Percentiles rank a stretch among this genome's conserved stretches.
Evolutionary conservation across 2,888 invertebrate genomes (phyloP).

Genomic region (Epistrophe grossulariae): DNA sequence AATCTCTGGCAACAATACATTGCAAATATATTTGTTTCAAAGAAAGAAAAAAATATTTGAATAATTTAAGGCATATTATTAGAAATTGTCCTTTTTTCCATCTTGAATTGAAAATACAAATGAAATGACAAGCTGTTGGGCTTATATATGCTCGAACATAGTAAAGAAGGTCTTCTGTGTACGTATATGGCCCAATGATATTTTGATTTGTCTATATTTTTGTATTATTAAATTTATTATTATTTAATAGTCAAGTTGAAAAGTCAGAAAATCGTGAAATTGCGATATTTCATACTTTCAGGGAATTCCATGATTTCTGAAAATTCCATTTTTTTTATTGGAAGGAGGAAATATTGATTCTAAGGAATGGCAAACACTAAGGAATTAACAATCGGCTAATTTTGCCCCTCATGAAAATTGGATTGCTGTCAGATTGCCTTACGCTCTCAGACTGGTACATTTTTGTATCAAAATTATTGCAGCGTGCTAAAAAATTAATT

Average conservation of each 20-base stretch:
- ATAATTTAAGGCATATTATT: conserved; percentile 60
- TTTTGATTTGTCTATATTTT: background rate
- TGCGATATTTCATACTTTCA: too few species aligned
- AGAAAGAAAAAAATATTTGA: conserved; percentile 51
- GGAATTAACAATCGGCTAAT: too few species aligned
- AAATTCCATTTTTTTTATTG: too few species aligned
- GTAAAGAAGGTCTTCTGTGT: background rate
- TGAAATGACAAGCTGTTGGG: conserved; percentile 23
- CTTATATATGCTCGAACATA: background rate
- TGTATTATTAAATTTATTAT: conserved; percentile 41
- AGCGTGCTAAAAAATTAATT: too few species aligned
- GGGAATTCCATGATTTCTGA: too few species aligned
- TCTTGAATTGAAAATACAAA: conserved; percentile 57
- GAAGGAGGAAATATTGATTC: too few species aligned
- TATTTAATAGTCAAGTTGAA: background rate
- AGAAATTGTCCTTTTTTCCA: conserved; percentile 47
- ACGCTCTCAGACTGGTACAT: too few species aligned
- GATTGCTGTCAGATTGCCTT: too few species aligned
- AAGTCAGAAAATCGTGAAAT: too few species aligned
- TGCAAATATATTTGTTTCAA: conserved; percentile 50
- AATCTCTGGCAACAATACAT: background rate
- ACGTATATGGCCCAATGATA: background rate
- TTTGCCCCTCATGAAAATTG: too few species aligned
- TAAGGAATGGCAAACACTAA: too few species aligned
- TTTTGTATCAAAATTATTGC: too few species aligned